Percentiles rank a stretch among this genome's conserved stretches.
Conservation (phyloP, 1,140 invertebrate species). For the Frieseomelitta varia region DNA sequence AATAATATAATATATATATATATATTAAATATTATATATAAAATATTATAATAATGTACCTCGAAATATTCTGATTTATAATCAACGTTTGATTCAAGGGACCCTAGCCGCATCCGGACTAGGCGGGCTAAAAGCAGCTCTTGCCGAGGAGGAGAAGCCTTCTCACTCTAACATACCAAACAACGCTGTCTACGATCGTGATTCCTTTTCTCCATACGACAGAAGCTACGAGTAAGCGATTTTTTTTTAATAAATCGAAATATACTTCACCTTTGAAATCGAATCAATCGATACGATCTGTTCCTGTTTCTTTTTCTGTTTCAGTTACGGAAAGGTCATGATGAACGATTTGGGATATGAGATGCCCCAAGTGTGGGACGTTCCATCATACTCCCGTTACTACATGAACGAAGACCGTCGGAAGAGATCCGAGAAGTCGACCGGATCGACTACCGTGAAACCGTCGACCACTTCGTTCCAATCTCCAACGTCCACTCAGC, state of each 20-base stretch:
- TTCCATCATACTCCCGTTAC: conserved; percentile 61
- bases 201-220: conserved; percentile 60
- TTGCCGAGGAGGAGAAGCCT: conserved; percentile 59
- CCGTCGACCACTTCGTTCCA: conserved; percentile 52
- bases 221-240: conserved; percentile 73
- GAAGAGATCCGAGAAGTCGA: conserved; percentile 70
- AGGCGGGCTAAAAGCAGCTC: conserved; percentile 64
- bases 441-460: conserved; percentile 41
- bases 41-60: too few species aligned
- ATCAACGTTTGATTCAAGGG: not conserved
- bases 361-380: conserved; percentile 65
- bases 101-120: conserved; percentile 65
- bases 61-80: not conserved
- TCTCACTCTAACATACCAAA: conserved; percentile 45
- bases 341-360: conserved; percentile 70
- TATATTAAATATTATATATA: too few species aligned
- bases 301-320: not conserved
- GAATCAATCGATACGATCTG: not conserved
- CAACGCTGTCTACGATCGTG: conserved; percentile 61
- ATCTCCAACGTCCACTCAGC: conserved; percentile 32
- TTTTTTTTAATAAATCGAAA: not conserved
- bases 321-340: conserved; percentile 71
- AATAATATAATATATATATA: too few species aligned
- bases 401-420: conserved; percentile 70
- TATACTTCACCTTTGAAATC: not conserved